A percentile compares a stretch with the other conserved stretches of the same genome.
Evolutionary conservation across 2,888 invertebrate genomes (phyloP).

Genomic region (Luperina testacea): DNA sequence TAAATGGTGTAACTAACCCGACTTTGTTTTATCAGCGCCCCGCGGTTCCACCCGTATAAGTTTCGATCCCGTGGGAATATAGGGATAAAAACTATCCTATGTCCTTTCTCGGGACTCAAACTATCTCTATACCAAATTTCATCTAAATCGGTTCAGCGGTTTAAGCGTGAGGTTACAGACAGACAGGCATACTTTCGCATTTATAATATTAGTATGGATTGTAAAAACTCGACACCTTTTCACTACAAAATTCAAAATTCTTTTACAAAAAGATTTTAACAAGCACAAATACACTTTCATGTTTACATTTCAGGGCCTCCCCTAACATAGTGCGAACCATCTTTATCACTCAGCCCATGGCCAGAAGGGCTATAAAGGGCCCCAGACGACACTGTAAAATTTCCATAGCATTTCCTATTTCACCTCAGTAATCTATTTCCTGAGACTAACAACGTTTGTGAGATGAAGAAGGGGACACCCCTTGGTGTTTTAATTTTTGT

Average conservation of each 20-base stretch:
- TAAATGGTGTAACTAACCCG: too few species aligned
- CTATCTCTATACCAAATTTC: too few species aligned
- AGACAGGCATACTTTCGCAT: too few species aligned
- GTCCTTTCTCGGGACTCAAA: too few species aligned
- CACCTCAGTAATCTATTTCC: conserved; percentile 49
- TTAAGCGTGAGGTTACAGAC: too few species aligned
- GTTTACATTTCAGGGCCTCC: conserved; percentile 38
- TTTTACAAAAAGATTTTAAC: conserved; percentile 21
- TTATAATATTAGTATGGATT: too few species aligned
- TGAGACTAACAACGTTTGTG: conserved; percentile 19
- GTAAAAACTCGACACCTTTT: background rate
- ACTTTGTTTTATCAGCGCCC: too few species aligned
- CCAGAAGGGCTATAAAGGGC: conserved; percentile 62
- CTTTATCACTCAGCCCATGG: conserved; percentile 57
- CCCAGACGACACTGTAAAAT: conserved; percentile 55
- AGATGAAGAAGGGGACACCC: background rate
- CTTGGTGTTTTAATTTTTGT: conserved; percentile 18
- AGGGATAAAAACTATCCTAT: too few species aligned
- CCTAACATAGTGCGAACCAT: conserved; percentile 47
- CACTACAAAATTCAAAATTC: background rate
- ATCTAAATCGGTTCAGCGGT: too few species aligned
- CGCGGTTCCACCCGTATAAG: too few species aligned
- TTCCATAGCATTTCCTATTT: conserved; percentile 51
- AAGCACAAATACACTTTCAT: conserved; percentile 25
- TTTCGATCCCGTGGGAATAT: too few species aligned